phyloP scores from a whole-genome alignment of 2,113 vertebrate genomes.

The Catharus bicknelli region DNA sequence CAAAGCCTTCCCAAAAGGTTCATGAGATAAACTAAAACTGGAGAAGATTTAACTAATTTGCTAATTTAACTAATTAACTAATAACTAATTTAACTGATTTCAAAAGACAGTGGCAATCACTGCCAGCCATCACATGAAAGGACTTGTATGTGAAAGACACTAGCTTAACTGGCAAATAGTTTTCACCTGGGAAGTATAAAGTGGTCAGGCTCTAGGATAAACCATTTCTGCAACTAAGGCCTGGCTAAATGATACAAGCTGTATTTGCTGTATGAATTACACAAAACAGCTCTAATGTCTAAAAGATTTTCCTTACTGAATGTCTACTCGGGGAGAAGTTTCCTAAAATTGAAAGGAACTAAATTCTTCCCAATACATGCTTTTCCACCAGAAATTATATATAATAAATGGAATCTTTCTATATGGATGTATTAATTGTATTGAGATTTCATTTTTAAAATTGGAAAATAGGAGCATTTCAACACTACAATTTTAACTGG shows the following conservation, averaged over 20 bases:
- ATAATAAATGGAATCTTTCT: background rate
- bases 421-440: background rate
- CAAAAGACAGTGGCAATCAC: background rate
- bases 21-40: background rate
- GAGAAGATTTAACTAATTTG: background rate
- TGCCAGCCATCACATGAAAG: background rate
- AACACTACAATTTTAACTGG: background rate
- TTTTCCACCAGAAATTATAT: background rate
- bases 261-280: background rate
- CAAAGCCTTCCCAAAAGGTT: background rate
- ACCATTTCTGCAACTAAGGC: background rate
- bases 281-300: background rate
- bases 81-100: background rate
- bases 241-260: background rate
- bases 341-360: background rate
- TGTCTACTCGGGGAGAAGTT: background rate
- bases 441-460: background rate
- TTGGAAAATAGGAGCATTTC: background rate
- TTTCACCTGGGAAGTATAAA: background rate
- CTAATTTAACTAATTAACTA: too few species aligned
- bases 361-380: background rate
- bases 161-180: background rate
- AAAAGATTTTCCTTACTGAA: background rate
- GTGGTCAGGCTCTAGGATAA: background rate
- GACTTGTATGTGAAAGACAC: background rate